Evolutionary conservation across 1,140 invertebrate genomes (phyloP).

Genomic region (Drosophila subobscura): DNA sequence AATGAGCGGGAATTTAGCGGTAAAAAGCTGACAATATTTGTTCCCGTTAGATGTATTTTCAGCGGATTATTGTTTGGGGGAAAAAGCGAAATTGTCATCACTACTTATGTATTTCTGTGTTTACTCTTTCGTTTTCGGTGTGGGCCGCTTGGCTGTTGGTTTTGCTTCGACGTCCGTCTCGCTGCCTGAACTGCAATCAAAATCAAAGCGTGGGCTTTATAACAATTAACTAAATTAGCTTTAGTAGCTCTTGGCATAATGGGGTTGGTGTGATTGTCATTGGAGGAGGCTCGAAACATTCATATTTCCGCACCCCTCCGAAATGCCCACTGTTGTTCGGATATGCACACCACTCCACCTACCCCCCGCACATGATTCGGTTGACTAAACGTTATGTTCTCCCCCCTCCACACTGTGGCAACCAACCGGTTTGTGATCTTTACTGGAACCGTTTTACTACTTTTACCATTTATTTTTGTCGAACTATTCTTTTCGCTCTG

Average conservation of each 20-base stretch:
- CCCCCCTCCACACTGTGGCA: too few relatives aligned
- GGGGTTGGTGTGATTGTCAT: background rate
- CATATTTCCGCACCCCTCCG: too few relatives aligned
- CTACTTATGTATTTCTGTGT: background rate
- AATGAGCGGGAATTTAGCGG: too few relatives aligned
- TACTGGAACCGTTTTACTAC: constrained; percentile 28
- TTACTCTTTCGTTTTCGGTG: constrained; percentile 17
- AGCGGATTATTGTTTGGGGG: too few relatives aligned
- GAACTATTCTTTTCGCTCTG: constrained; percentile 7
- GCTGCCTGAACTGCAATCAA: constrained; percentile 19
- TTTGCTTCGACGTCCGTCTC: constrained; percentile 23
- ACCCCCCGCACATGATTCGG: too few relatives aligned
- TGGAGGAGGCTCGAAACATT: too few relatives aligned
- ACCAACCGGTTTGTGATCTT: constrained; percentile 1
- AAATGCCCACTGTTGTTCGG: too few relatives aligned
- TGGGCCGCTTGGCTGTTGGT: constrained; percentile 12
- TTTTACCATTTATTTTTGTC: constrained; percentile 25
- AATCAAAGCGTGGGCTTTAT: background rate
- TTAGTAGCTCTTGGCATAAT: constrained; percentile 3
- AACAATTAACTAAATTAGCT: constrained; percentile 23
- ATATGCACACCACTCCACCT: too few relatives aligned
- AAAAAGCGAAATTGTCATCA: too few relatives aligned
- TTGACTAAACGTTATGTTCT: too few relatives aligned
- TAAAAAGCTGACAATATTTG: too few relatives aligned
- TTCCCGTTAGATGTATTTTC: too few relatives aligned